Evolutionary conservation across 1,140 invertebrate species (phyloP), one percentile per base, ranked within the genome.

Genomic region (Sweltsa coloradensis): DNA sequence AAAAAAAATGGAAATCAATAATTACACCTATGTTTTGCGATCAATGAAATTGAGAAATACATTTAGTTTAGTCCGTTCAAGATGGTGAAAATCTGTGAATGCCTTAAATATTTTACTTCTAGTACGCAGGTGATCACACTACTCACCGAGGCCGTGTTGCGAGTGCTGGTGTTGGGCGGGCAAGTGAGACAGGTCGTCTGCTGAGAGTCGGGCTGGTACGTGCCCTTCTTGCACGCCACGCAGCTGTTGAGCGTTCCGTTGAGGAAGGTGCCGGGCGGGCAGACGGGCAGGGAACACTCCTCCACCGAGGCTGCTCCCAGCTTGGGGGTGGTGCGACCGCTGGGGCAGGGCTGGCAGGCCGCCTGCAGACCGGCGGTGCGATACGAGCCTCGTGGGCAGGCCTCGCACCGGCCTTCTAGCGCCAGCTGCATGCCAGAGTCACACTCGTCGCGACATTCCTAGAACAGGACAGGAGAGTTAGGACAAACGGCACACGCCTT

Each of bases 131-230:
- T n/a, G n/a, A n/a, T n/a, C n/a, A n/a, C 37, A 23, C 48, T 48
- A 75, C 78, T 79, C 67, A 84, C 82, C 37, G 90, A 77, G 40
- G 84, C 85, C 1, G 78, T 69, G 56, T 75, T 77, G 58, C 83
- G 85, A 0, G 92, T 96, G 53, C 89, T 95, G 3, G 90, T 94
- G 60, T 96, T 93, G 3, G 85, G 79, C 27, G 90, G 89, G 61
- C 93, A 97, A 16, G 81, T 74, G 40, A 92, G 75, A 62, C 93
- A 97, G 19, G 73, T 73, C 0, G 83, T 88, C 59, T 96, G 90
- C 58, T 94, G 89, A 0, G 83, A 75, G 56, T 93, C 82, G 5
- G 92, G 79, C 63, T 97, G 94, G 61, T 94, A 98, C 39, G 79
- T 92, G 49, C 91, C 91, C 58, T 90, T 86, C 39, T 89, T 85